Evolutionary conservation across 2,113 vertebrate species (phyloP).

Genomic region (Colossoma macropomum): DNA sequence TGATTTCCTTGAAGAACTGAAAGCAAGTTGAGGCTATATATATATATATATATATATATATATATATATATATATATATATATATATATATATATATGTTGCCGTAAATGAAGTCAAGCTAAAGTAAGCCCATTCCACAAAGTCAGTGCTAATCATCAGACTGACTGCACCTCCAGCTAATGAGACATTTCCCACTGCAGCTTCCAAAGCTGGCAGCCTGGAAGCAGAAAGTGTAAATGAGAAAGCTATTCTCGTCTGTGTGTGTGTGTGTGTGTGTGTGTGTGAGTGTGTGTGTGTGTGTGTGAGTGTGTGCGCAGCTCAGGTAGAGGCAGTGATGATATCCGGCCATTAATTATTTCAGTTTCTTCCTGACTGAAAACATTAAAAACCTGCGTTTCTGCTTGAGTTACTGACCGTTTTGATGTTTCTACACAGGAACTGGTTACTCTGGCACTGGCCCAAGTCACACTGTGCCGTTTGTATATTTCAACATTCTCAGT

Average conservation of each 20-base stretch:
- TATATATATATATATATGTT: background rate
- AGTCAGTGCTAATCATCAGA: constrained; percentile 17
- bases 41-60: no score
- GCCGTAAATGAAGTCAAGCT: no score
- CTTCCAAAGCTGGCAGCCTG: constrained; percentile 28
- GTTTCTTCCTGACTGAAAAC: background rate
- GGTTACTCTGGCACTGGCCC: no score
- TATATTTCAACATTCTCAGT: no score
- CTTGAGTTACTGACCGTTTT: background rate
- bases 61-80: no score
- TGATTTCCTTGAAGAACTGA: no score
- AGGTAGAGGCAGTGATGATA: constrained; percentile 24
- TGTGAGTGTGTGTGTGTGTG: no score
- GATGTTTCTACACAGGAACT: background rate
- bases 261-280: constrained; percentile 12
- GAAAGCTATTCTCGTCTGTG: constrained; percentile 48
- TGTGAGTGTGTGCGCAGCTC: background rate
- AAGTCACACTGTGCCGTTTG: no score
- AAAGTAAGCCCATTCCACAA: background rate
- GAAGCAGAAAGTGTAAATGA: constrained; percentile 43
- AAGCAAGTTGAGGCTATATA: no score
- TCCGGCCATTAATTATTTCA: constrained; percentile 24
- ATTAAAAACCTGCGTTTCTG: constrained; percentile 4
- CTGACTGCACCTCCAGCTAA: constrained; percentile 36
- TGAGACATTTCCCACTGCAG: constrained; percentile 45